Percentiles rank a stretch among this genome's conserved stretches.
Conservation (phyloP, 2,888 invertebrate species). For the Phania funesta region DNA sequence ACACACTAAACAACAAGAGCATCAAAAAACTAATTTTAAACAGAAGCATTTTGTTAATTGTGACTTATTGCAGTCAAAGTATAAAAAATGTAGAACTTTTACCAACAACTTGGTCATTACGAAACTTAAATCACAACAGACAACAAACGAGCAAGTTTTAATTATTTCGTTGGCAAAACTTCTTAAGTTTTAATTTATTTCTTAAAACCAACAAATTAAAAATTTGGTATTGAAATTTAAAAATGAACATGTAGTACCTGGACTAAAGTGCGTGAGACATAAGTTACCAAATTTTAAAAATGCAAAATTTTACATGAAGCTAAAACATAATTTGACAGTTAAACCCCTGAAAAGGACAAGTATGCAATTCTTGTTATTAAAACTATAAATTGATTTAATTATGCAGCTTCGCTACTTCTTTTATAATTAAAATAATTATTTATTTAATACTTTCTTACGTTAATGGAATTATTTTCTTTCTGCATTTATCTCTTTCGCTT, state of each 20-base stretch:
- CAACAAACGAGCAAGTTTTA: background rate
- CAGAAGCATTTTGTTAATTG: conserved; percentile 26
- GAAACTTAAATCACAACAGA: conserved; percentile 6
- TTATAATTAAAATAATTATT: conserved; percentile 55
- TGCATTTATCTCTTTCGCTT: conserved; percentile 3
- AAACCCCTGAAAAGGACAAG: background rate
- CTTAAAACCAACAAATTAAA: background rate
- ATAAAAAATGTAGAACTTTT: background rate
- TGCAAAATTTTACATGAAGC: background rate
- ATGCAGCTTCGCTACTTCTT: conserved; percentile 18
- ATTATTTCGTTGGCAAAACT: conserved; percentile 8
- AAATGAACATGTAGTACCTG: background rate
- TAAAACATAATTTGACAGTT: conserved; percentile 33
- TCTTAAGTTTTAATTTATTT: background rate
- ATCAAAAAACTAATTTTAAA: conserved; percentile 22
- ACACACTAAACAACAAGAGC: background rate
- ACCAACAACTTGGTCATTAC: background rate
- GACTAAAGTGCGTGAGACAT: too few relatives aligned
- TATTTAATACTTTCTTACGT: conserved; percentile 41
- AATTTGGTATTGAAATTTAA: background rate
- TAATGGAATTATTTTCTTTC: conserved; percentile 37
- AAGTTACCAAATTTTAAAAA: background rate
- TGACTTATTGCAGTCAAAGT: conserved; percentile 13
- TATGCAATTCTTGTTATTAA: conserved; percentile 13
- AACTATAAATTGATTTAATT: conserved; percentile 42